Evolutionary conservation across 2,888 invertebrate species (phyloP).

Genomic region (Helobdella robusta): DNA sequence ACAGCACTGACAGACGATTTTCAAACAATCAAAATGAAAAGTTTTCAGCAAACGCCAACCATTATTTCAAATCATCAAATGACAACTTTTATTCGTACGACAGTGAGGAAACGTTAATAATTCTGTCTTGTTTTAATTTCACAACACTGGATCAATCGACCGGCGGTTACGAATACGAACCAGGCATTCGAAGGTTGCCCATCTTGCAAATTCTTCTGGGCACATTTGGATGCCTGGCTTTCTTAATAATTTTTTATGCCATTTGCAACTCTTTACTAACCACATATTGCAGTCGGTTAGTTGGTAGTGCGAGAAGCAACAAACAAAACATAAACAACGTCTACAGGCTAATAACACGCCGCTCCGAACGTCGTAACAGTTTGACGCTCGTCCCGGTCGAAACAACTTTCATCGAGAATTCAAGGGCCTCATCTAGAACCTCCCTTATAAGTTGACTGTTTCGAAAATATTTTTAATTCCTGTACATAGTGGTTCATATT

Average conservation of each 20-base stretch:
- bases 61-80: not conserved
- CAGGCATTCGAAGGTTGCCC: conserved; percentile 5
- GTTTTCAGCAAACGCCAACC: not conserved
- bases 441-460: too few relatives aligned
- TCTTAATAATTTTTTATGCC: not conserved
- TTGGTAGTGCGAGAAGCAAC: not conserved
- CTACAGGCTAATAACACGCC: conserved; percentile 9
- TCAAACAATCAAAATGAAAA: too few relatives aligned
- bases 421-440: not conserved
- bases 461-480: too few relatives aligned
- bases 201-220: conserved; percentile 11
- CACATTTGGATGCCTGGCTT: conserved; percentile 3
- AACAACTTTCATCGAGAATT: not conserved
- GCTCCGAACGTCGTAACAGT: not conserved
- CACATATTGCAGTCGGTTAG: not conserved
- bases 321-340: not conserved
- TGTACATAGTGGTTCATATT: too few relatives aligned
- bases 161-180: conserved; percentile 6
- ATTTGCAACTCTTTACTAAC: not conserved
- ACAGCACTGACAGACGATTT: not conserved
- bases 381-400: not conserved
- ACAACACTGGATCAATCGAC: not conserved
- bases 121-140: not conserved
- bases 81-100: not conserved
- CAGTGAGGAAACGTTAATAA: not conserved